A percentile compares a stretch with the other conserved stretches of the same genome.
These are phyloP conservation scores for Oceanodroma tethys DNA, from an alignment of 2,113 vertebrate species.

Conservation along the genomic window DNA sequence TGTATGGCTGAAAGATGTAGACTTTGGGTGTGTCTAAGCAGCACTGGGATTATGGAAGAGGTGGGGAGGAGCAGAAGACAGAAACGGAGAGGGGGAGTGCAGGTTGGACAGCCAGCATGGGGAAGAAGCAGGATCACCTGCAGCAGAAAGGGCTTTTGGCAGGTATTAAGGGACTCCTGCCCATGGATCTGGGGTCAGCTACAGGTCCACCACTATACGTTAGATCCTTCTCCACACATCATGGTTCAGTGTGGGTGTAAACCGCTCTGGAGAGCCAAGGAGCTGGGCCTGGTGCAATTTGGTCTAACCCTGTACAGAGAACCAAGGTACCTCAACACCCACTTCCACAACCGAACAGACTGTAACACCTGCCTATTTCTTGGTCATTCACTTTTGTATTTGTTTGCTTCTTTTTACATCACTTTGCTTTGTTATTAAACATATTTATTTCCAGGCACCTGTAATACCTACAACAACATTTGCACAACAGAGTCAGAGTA, in stretches of 20 bases:
- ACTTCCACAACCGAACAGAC: background rate
- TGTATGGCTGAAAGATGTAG: background rate
- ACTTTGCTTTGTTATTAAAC: background rate
- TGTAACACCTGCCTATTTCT: background rate
- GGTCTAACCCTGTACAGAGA: background rate
- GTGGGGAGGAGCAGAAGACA: background rate
- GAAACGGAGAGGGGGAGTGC: rapidly evolving
- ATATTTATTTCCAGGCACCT: background rate
- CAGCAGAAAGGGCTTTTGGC: background rate
- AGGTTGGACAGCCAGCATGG: background rate
- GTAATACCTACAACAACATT: background rate
- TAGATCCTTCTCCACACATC: background rate
- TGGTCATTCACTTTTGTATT: background rate
- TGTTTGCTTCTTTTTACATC: background rate
- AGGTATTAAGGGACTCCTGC: background rate
- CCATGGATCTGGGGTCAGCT: rapidly evolving
- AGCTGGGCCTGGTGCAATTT: rapidly evolving
- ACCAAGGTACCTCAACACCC: background rate
- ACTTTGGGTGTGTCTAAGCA: background rate
- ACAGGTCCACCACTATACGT: background rate
- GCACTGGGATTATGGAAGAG: background rate
- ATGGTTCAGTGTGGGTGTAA: background rate
- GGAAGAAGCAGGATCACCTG: background rate
- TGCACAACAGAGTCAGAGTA: background rate
- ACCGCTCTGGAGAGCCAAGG: background rate